Evolutionary conservation across 2,797 vertebrate genomes (phyloP), one percentile per base, ranked within the genome.

Genomic region (Silurus lanzhouensis): DNA sequence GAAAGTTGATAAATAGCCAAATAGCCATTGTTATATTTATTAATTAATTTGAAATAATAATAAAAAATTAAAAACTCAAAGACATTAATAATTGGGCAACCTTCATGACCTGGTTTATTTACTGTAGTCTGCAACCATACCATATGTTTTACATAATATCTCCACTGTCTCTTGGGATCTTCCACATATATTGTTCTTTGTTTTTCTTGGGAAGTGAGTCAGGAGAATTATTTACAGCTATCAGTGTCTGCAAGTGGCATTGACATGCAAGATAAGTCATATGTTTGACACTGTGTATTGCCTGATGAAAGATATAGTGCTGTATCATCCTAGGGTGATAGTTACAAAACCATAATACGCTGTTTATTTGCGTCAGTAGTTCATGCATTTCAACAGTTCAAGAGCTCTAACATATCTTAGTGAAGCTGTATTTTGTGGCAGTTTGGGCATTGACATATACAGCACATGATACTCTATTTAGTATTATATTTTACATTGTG

Each of bases 181-280:
- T 15, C 12, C 67, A 52, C 55, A 44, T 70, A 83, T 81, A 55
- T 75, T 72, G 83, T 67, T 83, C 58, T 78, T 84, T 86, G 38
- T 86, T 87, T 86, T 87, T 58, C 76, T 84, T 64, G 61, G 82
- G 85, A 90, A 89, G 81, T 84, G 72, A 90, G 81, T 88, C 83
- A 68, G 83, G 46, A 67, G 22, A 83, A 74, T 75, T 87, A 86
- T 88, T 83, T 84, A n/a, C 27, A 84, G 86, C 81, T 85, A 83
- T 76, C 84, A 85, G 38, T 55, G 19, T 58, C 64, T 52, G 72
- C 14, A 81, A 31, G 79, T 67, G 79, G 63, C 79, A 81, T 55
- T 80, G 46, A 22, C 81, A 58, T 31, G 38, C 74, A 44, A 89
- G 84, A 88, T 78, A 85, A 57, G 58, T 72, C 19, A 74, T 61